phyloP scores from a whole-genome alignment of 1,140 invertebrate genomes.

The Limonius californicus region DNA sequence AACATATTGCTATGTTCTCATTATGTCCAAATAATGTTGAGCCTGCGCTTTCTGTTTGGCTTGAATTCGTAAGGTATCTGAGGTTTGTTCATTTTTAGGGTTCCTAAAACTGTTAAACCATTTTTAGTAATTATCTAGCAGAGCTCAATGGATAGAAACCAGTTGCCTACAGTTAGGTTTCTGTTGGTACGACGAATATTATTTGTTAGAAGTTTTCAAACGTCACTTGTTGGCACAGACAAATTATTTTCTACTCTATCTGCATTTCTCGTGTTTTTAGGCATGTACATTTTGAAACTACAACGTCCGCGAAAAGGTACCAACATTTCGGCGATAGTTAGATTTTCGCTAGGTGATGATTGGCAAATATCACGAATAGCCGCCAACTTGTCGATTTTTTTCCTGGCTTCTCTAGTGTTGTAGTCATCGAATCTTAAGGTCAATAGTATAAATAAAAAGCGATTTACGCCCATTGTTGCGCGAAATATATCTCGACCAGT shows the following conservation, averaged over 20 bases:
- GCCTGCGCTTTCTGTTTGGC: neutral
- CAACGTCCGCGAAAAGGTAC: slow-evolving; percentile 11
- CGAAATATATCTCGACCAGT: neutral
- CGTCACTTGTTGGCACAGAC: neutral
- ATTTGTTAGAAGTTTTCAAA: neutral
- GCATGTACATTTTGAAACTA: slow-evolving; percentile 9
- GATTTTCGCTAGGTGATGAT: neutral
- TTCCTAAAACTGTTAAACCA: slow-evolving; percentile 31
- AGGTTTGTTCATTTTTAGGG: slow-evolving; percentile 38
- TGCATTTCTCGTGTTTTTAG: neutral
- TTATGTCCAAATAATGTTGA: slow-evolving; percentile 31
- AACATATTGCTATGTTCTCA: slow-evolving; percentile 27
- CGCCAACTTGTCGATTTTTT: slow-evolving; percentile 40
- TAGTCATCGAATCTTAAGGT: slow-evolving; percentile 35
- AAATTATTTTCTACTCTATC: neutral
- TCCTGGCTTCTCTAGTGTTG: slow-evolving; percentile 30
- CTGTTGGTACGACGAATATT: slow-evolving; percentile 34
- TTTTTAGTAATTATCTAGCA: slow-evolving; percentile 28
- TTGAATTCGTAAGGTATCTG: slow-evolving; percentile 28
- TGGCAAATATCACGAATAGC: too few relatives aligned
- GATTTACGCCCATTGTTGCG: slow-evolving; percentile 6
- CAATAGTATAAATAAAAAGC: slow-evolving; percentile 13
- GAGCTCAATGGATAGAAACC: slow-evolving; percentile 37
- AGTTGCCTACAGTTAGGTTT: slow-evolving; percentile 40
- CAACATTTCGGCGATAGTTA: slow-evolving; percentile 19